These are phyloP conservation scores for Crotophaga sulcirostris DNA, from an alignment of 2,113 vertebrate species.

Conservation along the genomic window DNA sequence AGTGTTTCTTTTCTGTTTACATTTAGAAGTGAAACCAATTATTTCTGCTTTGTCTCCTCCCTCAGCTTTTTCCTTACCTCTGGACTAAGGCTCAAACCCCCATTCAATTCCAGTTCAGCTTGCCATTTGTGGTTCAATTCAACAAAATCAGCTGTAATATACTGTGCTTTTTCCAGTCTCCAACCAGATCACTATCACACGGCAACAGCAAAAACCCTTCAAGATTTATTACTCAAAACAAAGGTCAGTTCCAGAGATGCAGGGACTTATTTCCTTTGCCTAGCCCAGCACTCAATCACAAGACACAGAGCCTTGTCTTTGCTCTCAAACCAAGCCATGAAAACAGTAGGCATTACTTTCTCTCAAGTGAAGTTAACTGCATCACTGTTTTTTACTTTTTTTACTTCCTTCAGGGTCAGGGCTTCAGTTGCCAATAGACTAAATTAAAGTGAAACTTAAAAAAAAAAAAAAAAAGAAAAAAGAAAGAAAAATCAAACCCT, in stretches of 20 bases:
- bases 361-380: neutral
- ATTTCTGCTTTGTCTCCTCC: neutral
- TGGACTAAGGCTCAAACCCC: neutral
- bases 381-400: neutral
- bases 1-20: neutral
- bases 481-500: neutral
- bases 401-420: neutral
- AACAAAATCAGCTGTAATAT: neutral
- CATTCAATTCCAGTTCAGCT: neutral
- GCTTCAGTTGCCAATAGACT: neutral
- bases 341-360: neutral
- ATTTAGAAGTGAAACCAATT: neutral
- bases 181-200: neutral
- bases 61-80: neutral
- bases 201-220: neutral
- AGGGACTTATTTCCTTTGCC: neutral
- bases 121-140: neutral
- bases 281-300: neutral
- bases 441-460: neutral
- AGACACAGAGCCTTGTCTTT: neutral
- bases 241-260: slow-evolving; percentile 13
- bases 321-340: neutral
- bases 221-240: slow-evolving; percentile 36
- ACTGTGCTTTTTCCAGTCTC: neutral
- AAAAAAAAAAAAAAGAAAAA: too few species aligned